Evolutionary conservation across 2,888 invertebrate genomes (phyloP).

Genomic region (Chaitophorus viminalis): DNA sequence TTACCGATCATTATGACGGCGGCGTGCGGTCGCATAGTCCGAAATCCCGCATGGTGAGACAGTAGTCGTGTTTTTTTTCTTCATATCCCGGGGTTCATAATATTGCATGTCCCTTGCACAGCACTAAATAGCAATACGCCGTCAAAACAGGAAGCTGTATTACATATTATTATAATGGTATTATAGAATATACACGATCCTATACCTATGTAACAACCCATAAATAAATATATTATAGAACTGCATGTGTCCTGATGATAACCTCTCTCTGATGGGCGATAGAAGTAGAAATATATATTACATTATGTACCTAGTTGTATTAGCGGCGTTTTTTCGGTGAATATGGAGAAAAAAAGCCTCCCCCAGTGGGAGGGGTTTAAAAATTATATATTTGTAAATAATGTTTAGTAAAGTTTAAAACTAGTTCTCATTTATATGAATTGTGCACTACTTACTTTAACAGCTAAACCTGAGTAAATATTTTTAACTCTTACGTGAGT

Average conservation of each 20-base stretch:
- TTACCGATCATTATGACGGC: slow-evolving; percentile 35
- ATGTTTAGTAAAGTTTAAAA: no score
- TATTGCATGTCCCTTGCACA: background rate
- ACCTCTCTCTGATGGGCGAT: background rate
- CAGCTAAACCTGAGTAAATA: no score
- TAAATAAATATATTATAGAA: background rate
- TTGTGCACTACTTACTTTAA: no score
- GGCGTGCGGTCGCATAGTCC: background rate
- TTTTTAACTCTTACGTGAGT: no score
- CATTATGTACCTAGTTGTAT: no score
- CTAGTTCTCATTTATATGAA: no score
- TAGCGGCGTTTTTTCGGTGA: no score
- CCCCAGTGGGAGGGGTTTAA: no score
- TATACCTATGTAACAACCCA: background rate
- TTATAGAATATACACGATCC: background rate
- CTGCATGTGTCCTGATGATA: background rate
- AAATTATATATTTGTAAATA: no score
- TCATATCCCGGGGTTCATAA: slow-evolving; percentile 20
- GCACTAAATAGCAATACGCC: background rate
- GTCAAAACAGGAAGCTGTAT: background rate
- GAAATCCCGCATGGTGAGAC: background rate
- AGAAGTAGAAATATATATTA: no score
- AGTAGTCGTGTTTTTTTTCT: background rate
- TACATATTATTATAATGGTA: background rate
- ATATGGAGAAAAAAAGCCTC: no score